Base-by-base conservation (phyloP, 2,888 invertebrate species). In the Marronus borbonicus region DNA sequence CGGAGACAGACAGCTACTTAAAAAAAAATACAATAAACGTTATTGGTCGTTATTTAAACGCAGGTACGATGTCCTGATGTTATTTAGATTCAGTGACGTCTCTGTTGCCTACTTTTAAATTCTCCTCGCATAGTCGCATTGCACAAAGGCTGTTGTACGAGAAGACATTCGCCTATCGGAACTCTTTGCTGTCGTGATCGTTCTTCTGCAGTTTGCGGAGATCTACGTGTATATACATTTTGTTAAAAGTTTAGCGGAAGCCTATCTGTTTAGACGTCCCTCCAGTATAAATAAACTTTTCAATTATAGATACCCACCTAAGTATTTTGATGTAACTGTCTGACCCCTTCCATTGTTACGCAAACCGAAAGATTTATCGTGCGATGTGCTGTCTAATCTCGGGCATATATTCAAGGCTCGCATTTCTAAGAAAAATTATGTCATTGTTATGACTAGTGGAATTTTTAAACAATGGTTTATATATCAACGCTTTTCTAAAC, bases 121-220 rank as follows among this genome's bases (percentile, higher is more conserved):
- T 58, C 72, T 28, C n/a, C 58, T 58, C 72, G 58, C 72, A 58
- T 31, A 31, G 58, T 36, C 72, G 36, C 72, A 58, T 72, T 72
- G 72, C 55, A 72, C 72, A 72, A 72, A 72, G 72, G 28, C 68
- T 52, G 66, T 44, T 36, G 70, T 70, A 72, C 72, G 72, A 72
- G 70, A n/a, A 70, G 58, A 72, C 72, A 72, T 72, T 72, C 72
- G 58, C 58, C 58, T 55, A 72, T 58, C 58, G 72, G 39, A 58
- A 58, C 58, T 58, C 36, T 36, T 72, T 72, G 36, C 58, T 58
- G 39, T 58, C 72, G 10, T 20, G 39, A 55, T 39, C 14, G 8
- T 39, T 2, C 58, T 39, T 72, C 36, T 58, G 20, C 72, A 58
- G 72, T 58, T 58, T 66, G 24, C 24, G 12, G 10, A 49, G 17